Conservation (phyloP, 2,888 invertebrate species). For the Parnassius smintheus region DNA sequence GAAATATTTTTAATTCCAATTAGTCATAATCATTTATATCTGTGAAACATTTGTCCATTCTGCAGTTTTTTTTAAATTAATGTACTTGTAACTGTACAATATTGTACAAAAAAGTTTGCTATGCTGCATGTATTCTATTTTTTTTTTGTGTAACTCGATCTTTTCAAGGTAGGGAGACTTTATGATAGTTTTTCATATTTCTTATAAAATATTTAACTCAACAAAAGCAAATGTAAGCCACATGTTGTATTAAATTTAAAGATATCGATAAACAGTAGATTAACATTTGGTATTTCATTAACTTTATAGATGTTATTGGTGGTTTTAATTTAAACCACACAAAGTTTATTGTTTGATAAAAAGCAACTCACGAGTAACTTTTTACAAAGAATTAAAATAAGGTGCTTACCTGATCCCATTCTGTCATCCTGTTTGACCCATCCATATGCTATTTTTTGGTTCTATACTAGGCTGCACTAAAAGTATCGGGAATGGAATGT, state of each 20-base stretch:
- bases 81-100: constrained; percentile 8
- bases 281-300: constrained; percentile 13
- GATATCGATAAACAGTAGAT: constrained; percentile 14
- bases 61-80: constrained; percentile 6
- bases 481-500: no score
- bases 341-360: neutral
- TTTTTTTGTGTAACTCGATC: no score
- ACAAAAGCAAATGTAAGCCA: neutral
- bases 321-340: neutral
- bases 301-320: neutral
- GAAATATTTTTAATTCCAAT: constrained; percentile 16
- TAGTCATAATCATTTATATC: neutral
- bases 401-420: no score
- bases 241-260: constrained; percentile 15
- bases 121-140: no score
- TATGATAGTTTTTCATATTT: no score
- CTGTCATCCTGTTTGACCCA: no score
- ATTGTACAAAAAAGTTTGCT: neutral
- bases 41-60: constrained; percentile 3
- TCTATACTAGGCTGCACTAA: no score
- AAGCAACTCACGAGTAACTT: neutral
- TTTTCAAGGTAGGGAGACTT: no score
- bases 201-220: neutral
- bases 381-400: neutral
- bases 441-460: no score